Percentiles rank a stretch among this genome's conserved stretches.
phyloP scores from a whole-genome alignment of 2,113 vertebrate genomes.

The Ranitomeya variabilis region DNA sequence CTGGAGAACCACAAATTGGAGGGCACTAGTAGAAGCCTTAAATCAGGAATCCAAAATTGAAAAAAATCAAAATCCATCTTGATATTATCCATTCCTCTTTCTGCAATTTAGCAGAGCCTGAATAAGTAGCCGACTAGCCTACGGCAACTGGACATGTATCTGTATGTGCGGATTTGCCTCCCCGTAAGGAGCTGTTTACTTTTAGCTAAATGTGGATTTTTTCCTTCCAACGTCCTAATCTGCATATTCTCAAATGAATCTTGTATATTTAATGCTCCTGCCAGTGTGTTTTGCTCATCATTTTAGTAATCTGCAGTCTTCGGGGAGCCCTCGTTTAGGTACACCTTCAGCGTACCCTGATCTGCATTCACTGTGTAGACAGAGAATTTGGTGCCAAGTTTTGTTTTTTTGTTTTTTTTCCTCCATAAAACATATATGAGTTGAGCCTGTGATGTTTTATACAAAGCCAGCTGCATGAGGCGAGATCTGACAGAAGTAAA shows the following conservation, averaged over 20 bases:
- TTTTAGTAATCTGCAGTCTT: background rate
- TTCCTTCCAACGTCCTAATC: background rate
- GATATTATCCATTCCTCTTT: background rate
- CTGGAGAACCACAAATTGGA: background rate
- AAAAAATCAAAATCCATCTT: background rate
- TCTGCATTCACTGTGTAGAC: constrained; percentile 29
- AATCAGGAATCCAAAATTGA: background rate
- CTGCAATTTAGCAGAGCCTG: background rate
- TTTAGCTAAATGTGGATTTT: background rate
- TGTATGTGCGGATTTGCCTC: background rate
- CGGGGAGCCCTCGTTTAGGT: constrained; percentile 54
- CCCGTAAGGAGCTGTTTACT: constrained; percentile 18
- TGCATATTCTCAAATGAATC: background rate
- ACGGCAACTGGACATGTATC: background rate
- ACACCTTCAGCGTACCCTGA: background rate
- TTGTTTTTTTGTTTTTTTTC: background rate
- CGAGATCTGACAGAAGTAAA: constrained; percentile 30
- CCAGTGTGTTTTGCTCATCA: background rate
- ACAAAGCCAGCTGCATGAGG: constrained; percentile 22
- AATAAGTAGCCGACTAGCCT: constrained; percentile 52
- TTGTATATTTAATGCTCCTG: constrained; percentile 11
- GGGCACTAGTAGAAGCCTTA: background rate
- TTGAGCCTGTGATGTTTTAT: constrained; percentile 45
- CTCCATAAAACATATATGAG: constrained; percentile 52
- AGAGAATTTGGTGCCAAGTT: constrained; percentile 13